Evolutionary conservation across 2,888 invertebrate species (phyloP), one percentile per base, ranked within the genome.

Genomic region (Antheraea assamensis): DNA sequence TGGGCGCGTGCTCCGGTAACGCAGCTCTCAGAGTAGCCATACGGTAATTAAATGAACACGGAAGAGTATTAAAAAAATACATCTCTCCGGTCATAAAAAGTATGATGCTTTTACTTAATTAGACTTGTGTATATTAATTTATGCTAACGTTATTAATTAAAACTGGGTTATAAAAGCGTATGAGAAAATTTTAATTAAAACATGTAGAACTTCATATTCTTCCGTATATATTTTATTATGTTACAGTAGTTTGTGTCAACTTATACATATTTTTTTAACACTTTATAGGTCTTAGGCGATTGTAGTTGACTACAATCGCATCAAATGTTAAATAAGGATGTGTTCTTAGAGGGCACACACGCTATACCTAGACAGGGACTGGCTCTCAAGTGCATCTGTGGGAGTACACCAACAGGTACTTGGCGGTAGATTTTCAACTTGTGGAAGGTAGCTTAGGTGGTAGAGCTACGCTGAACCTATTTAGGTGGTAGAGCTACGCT

Each of bases 31-130:
- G 21, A 31, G 68, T 68, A n/a, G 21, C 68, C 35, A 35, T 35
- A 10, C 68, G n/a, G 35, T 68, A 68, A 68, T 68, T 68, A 68
- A 68, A 68, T 35, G 35, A 35, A 68, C 35, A 24, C 35, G 35
- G 42, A 10, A 13, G 35, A 21, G 15, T 68, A 68, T 68, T 58
- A 24, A 61, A 61, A 58, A 68, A 35, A 68, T 35, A 68, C 24
- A 68, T 68, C 68, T 68, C 35, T 35, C 2, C 68, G 5, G n/a
- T 35, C 68, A 68, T 68, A 66, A 68, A 66, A 68, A 19, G 68
- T 35, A 35, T 15, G 21, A 68, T 68, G 68, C 68, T 68, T 68
- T 68, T 68, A 35, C 68, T 35, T 68, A 68, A 68, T 68, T 68
- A 68, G 68, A 68, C 31, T 21, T 68, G n/a, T 68, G 21, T 35